Evolutionary conservation across 2,113 vertebrate genomes (phyloP).

Genomic region (Oncorhynchus mykiss): DNA sequence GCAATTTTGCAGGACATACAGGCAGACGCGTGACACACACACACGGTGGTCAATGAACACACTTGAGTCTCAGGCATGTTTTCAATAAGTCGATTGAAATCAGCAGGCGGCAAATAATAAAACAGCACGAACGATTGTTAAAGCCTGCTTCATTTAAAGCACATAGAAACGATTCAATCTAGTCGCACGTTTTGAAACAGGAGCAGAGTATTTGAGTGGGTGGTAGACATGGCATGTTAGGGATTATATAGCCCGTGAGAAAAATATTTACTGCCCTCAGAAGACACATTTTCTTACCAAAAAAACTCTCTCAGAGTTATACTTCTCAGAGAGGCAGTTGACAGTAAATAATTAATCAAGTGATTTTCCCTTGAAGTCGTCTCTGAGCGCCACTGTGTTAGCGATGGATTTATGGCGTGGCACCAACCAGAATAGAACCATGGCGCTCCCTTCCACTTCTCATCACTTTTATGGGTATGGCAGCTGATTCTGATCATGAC

Average conservation of each 20-base stretch:
- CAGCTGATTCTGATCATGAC: slow-evolving; percentile 49
- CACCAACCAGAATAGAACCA: slow-evolving; percentile 43
- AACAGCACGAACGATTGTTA: slow-evolving; percentile 30
- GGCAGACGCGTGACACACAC: not conserved
- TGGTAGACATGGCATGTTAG: slow-evolving; percentile 44
- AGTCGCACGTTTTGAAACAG: slow-evolving; percentile 47
- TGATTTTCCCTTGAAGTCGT: slow-evolving; percentile 47
- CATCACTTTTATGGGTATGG: slow-evolving; percentile 27
- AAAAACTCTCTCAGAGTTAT: slow-evolving; percentile 27
- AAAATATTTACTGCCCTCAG: slow-evolving; percentile 55
- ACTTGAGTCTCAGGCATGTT: slow-evolving; percentile 22
- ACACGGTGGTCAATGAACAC: slow-evolving; percentile 9
- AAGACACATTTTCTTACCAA: slow-evolving; percentile 37
- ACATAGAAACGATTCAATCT: slow-evolving; percentile 45
- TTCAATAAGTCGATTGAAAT: slow-evolving; percentile 37
- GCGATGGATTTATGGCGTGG: slow-evolving; percentile 34
- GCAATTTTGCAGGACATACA: slow-evolving; percentile 2
- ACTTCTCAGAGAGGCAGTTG: slow-evolving; percentile 19
- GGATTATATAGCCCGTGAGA: slow-evolving; percentile 50
- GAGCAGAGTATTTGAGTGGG: slow-evolving; percentile 51
- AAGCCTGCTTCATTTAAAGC: slow-evolving; percentile 43
- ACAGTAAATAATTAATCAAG: slow-evolving; percentile 35
- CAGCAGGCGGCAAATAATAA: slow-evolving; percentile 27
- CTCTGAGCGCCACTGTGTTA: slow-evolving; percentile 32
- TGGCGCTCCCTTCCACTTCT: slow-evolving; percentile 20